Conservation (phyloP, 2,113 vertebrate genomes). For the Syrrhaptes paradoxus region DNA sequence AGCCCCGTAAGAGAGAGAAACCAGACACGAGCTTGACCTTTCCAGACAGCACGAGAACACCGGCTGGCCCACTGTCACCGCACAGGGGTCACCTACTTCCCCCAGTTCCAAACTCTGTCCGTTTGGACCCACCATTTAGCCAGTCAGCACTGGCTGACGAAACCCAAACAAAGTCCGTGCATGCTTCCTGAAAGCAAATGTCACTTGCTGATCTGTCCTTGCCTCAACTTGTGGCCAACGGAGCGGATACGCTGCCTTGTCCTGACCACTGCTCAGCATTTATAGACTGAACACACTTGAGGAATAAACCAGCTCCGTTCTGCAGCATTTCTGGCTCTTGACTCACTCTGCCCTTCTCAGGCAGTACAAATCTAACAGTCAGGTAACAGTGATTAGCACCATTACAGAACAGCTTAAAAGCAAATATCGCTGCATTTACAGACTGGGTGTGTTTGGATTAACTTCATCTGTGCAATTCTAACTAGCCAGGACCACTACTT, state of each 20-base stretch:
- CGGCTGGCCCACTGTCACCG: background rate
- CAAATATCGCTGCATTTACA: background rate
- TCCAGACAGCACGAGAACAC: background rate
- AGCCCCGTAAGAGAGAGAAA: background rate
- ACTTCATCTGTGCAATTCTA: background rate
- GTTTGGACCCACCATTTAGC: background rate
- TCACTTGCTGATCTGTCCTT: background rate
- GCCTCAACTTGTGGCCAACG: background rate
- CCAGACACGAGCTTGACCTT: background rate
- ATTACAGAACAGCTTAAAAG: background rate
- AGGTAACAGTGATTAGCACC: background rate
- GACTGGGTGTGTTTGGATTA: background rate
- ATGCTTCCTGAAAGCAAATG: background rate
- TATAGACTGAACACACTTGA: background rate
- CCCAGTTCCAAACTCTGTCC: background rate
- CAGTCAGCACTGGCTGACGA: background rate
- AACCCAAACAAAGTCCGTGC: conserved; percentile 38
- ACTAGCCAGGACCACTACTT: background rate
- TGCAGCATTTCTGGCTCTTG: background rate
- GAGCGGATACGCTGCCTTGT: accelerated
- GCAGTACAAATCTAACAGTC: background rate
- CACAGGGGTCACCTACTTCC: background rate
- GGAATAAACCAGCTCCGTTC: background rate
- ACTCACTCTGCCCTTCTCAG: background rate
- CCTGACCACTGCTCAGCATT: background rate